These are phyloP conservation scores for Acleris cristana DNA, from an alignment of 2,888 invertebrate species.

Conservation along the genomic window DNA sequence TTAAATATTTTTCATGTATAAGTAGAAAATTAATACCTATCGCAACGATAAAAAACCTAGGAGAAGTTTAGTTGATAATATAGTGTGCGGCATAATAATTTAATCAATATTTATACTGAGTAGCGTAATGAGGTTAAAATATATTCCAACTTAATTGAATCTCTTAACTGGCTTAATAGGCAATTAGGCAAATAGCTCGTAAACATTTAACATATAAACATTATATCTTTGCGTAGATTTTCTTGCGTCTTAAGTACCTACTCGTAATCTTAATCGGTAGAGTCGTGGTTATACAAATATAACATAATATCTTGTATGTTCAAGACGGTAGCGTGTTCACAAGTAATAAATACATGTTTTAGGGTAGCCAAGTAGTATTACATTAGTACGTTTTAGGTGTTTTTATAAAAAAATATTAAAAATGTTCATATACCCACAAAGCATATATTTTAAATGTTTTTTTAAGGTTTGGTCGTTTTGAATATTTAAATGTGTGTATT, in stretches of 20 bases:
- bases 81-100: neutral
- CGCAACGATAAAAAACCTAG: neutral
- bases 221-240: conserved; percentile 3
- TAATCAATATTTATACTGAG: neutral
- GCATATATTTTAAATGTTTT: conserved; percentile 44
- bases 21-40: conserved; percentile 14
- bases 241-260: conserved; percentile 13
- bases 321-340: conserved; percentile 44
- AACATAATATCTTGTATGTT: conserved; percentile 10
- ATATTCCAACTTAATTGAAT: conserved; percentile 7
- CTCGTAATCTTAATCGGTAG: conserved; percentile 24
- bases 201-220: neutral
- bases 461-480: conserved; percentile 36
- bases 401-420: conserved; percentile 68
- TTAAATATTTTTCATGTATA: conserved; percentile 4
- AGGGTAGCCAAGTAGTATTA: conserved; percentile 33
- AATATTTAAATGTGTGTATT: conserved; percentile 40
- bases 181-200: conserved; percentile 17
- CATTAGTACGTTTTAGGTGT: conserved; percentile 56
- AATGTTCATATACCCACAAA: conserved; percentile 79
- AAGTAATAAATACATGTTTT: conserved; percentile 39
- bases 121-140: neutral
- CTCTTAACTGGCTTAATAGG: conserved; percentile 13
- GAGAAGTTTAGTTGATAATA: neutral
- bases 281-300: conserved; percentile 33